Conservation (phyloP, 2,888 invertebrate species). For the Leptinotarsa tumamoca region DNA sequence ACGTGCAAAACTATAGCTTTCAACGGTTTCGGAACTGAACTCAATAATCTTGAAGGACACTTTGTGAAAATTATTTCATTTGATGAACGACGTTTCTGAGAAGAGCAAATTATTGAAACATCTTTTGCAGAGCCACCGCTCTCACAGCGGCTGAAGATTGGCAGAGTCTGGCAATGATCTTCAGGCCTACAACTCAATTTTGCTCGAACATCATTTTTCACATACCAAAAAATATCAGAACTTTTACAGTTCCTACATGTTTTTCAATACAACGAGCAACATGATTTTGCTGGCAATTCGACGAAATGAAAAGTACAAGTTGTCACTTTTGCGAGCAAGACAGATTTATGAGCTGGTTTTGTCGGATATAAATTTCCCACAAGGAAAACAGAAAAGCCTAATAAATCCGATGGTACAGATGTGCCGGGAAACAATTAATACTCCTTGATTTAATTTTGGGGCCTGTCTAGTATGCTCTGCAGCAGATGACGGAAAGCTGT, state of each 20-base stretch:
- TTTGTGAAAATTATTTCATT: too few relatives aligned
- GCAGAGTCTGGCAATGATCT: too few relatives aligned
- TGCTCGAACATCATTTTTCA: not conserved
- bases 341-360: conserved; percentile 31
- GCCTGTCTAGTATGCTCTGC: conserved; percentile 12
- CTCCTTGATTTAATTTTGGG: conserved; percentile 39
- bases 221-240: not conserved
- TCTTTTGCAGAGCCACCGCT: too few relatives aligned
- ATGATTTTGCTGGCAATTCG: not conserved
- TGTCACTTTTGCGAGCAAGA: conserved; percentile 4
- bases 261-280: not conserved
- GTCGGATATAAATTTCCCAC: conserved; percentile 24
- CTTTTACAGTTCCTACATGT: not conserved
- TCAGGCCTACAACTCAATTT: not conserved
- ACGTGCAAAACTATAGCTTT: too few relatives aligned
- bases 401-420: conserved; percentile 32
- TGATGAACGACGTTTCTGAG: too few relatives aligned
- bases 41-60: too few relatives aligned
- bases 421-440: conserved; percentile 40
- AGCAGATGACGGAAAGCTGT: conserved; percentile 23
- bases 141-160: too few relatives aligned
- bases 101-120: too few relatives aligned
- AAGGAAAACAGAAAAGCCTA: conserved; percentile 27
- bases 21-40: too few relatives aligned
- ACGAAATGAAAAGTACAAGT: not conserved